Evolutionary conservation across 2,888 invertebrate genomes (phyloP).

Genomic region (Uloborus plumipes): DNA sequence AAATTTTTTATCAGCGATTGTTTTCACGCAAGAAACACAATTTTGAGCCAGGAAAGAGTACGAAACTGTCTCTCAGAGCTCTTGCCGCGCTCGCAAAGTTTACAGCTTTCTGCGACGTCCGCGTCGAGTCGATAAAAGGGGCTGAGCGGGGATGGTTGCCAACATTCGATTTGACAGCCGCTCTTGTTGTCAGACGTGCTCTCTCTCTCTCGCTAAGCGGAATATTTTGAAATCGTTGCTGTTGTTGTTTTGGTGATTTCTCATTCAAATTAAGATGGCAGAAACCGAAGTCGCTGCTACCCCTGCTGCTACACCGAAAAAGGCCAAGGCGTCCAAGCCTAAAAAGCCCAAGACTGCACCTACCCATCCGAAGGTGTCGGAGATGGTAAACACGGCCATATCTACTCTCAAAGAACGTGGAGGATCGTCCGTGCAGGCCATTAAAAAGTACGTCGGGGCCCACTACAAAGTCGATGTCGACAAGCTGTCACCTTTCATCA

Average conservation of each 20-base stretch:
- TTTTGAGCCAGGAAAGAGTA: conserved; percentile 20
- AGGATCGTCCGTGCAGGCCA: conserved; percentile 76
- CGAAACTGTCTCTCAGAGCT: conserved; percentile 40
- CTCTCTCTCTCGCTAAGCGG: not conserved
- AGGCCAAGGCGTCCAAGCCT: conserved; percentile 47
- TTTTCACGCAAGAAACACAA: conserved; percentile 56
- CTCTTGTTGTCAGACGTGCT: not conserved
- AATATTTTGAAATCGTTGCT: conserved; percentile 4
- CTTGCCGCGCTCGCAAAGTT: conserved; percentile 62
- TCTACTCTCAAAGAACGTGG: conserved; percentile 72
- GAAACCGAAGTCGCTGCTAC: conserved; percentile 43
- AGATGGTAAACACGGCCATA: conserved; percentile 76
- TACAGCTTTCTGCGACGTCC: conserved; percentile 64
- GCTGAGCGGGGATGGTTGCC: not conserved
- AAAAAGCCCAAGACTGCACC: conserved; percentile 70
- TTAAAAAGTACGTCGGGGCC: conserved; percentile 78
- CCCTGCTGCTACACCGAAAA: conserved; percentile 44
- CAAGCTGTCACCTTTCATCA: conserved; percentile 76
- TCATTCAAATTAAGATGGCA: conserved; percentile 24
- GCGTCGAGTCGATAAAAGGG: conserved; percentile 39
- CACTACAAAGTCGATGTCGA: conserved; percentile 75
- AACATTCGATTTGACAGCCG: conserved; percentile 18
- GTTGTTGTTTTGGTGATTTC: not conserved
- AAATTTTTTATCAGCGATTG: conserved; percentile 31
- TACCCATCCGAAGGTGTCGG: conserved; percentile 75